These are phyloP conservation scores for Podarcis siculus DNA, from an alignment of 2,797 vertebrate species.

Conservation along the genomic window DNA sequence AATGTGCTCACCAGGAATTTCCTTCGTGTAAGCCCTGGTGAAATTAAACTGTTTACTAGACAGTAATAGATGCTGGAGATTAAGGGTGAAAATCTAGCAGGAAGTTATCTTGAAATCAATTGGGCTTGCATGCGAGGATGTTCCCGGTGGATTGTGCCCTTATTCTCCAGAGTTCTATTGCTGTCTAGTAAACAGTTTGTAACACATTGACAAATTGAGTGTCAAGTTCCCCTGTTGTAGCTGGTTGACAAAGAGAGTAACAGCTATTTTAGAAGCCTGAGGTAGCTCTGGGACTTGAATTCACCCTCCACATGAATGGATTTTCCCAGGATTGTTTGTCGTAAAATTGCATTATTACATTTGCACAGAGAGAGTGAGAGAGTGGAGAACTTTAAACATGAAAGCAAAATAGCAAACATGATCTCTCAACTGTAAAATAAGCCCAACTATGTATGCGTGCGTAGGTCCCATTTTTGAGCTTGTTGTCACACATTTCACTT, in stretches of 20 bases:
- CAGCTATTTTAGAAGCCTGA: conserved; percentile 65
- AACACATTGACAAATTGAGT: conserved; percentile 66
- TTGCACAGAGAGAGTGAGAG: neutral
- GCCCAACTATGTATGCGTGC: neutral
- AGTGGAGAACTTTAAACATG: neutral
- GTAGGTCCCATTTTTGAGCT: neutral
- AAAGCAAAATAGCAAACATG: conserved; percentile 5
- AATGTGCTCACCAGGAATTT: neutral
- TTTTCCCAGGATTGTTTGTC: conserved; percentile 1
- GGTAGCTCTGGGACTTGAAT: conserved; percentile 64
- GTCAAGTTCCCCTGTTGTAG: conserved; percentile 55
- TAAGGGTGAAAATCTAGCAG: conserved; percentile 1
- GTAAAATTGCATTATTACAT: conserved; percentile 21
- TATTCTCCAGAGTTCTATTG: conserved; percentile 55
- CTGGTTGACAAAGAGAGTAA: conserved; percentile 68
- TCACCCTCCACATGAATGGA: conserved; percentile 46
- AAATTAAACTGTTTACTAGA: conserved; percentile 1
- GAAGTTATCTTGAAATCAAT: conserved; percentile 17
- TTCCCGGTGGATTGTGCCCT: conserved; percentile 29
- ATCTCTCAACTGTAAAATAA: accelerated
- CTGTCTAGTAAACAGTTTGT: conserved; percentile 55
- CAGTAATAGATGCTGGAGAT: conserved; percentile 1
- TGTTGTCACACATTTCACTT: accelerated
- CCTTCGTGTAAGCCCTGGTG: neutral
- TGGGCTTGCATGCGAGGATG: conserved; percentile 19